phyloP scores from a whole-genome alignment of 2,113 vertebrate genomes.

The Otocyon megalotis region DNA sequence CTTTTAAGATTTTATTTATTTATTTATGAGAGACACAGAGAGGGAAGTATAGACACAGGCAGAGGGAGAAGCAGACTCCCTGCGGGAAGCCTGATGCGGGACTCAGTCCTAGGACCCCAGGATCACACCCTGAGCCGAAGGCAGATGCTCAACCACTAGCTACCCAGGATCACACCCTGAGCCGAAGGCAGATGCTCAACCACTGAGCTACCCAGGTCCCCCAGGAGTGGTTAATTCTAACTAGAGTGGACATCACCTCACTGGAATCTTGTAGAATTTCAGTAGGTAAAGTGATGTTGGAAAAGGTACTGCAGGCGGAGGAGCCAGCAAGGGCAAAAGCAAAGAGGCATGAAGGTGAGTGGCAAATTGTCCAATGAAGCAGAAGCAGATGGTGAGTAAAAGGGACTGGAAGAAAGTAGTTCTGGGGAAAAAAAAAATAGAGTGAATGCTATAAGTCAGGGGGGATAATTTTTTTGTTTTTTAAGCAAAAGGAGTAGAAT shows the following conservation, averaged over 20 bases:
- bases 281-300: not conserved
- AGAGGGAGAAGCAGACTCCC: too few relatives aligned
- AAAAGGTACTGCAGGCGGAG: not conserved
- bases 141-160: too few relatives aligned
- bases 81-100: too few relatives aligned
- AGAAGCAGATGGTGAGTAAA: not conserved
- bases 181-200: too few relatives aligned
- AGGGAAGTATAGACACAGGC: too few relatives aligned
- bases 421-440: not conserved
- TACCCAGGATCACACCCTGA: too few relatives aligned
- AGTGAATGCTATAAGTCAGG: not conserved
- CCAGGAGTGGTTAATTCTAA: not conserved
- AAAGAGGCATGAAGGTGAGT: rapidly evolving
- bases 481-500: not conserved
- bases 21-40: too few relatives aligned
- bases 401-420: not conserved
- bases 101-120: too few relatives aligned
- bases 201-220: too few relatives aligned
- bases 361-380: rapidly evolving
- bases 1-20: too few relatives aligned
- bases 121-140: too few relatives aligned
- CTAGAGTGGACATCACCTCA: not conserved
- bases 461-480: not conserved
- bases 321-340: not conserved
- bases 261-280: not conserved